Percentiles rank a stretch among this genome's conserved stretches.
phyloP scores from a whole-genome alignment of 1,140 invertebrate species.

The Euborellia annulipes region DNA sequence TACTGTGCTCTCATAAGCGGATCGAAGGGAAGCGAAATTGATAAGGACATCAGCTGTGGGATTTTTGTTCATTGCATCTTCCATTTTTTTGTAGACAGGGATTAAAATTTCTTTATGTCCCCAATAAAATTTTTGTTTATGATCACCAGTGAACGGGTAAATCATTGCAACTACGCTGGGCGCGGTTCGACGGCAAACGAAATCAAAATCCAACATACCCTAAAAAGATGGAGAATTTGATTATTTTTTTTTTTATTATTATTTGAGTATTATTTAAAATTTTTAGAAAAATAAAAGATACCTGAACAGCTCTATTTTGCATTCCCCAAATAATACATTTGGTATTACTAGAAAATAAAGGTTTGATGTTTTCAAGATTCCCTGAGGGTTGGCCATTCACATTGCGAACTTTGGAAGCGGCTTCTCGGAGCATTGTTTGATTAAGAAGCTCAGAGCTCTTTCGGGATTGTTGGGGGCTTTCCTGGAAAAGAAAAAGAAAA shows the following conservation, averaged over 20 bases:
- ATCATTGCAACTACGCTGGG: constrained; percentile 89
- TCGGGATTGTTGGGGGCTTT: constrained; percentile 12
- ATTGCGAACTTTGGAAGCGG: not conserved
- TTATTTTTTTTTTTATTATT: not conserved
- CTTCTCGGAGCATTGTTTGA: not conserved
- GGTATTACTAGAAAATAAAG: constrained; percentile 68
- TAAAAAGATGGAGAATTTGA: too few relatives aligned
- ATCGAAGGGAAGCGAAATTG: constrained; percentile 96
- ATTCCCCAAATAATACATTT: constrained; percentile 98
- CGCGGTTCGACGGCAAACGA: constrained; percentile 80
- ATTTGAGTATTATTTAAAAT: too few relatives aligned
- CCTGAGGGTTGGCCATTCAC: constrained; percentile 5
- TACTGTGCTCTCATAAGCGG: constrained; percentile 92
- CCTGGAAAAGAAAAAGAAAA: constrained; percentile 9
- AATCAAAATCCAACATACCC: constrained; percentile 97
- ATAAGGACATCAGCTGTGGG: constrained; percentile 90
- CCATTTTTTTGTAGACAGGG: constrained; percentile 95
- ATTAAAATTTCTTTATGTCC: constrained; percentile 96
- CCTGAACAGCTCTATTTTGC: constrained; percentile 93
- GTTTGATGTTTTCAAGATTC: too few relatives aligned
- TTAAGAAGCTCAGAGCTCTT: constrained; percentile 8
- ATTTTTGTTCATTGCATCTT: constrained; percentile 90
- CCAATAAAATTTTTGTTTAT: constrained; percentile 99
- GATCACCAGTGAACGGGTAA: constrained; percentile 97
- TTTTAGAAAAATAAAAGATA: constrained; percentile 12